These are phyloP conservation scores for Oxyteleia sp. DNA, from an alignment of 2,888 invertebrate genomes.

Conservation along the genomic window DNA sequence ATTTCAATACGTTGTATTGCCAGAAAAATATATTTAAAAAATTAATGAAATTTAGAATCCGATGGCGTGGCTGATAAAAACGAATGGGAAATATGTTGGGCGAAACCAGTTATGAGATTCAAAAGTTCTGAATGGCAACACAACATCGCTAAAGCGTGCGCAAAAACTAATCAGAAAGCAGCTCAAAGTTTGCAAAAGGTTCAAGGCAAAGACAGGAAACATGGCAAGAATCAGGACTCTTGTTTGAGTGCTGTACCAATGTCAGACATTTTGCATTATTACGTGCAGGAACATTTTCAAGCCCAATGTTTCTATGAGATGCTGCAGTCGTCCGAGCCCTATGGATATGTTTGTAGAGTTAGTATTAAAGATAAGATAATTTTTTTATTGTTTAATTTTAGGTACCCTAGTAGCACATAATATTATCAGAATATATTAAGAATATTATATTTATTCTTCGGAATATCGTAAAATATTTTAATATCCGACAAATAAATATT, in stretches of 20 bases:
- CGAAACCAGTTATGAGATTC: conserved; percentile 88
- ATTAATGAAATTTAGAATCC: conserved; percentile 70
- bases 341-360: conserved; percentile 80
- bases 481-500: too few species aligned
- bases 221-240: conserved; percentile 7
- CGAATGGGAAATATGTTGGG: conserved; percentile 89
- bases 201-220: conserved; percentile 20
- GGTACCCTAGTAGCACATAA: too few species aligned
- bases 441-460: too few species aligned
- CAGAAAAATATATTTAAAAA: neutral
- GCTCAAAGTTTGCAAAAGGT: conserved; percentile 14
- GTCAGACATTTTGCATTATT: conserved; percentile 75
- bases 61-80: conserved; percentile 77
- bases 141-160: conserved; percentile 81
- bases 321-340: conserved; percentile 51
- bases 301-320: conserved; percentile 80
- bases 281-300: conserved; percentile 77
- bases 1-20: neutral
- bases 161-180: conserved; percentile 60
- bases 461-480: too few species aligned
- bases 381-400: too few species aligned
- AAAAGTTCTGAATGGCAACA: conserved; percentile 82
- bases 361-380: too few species aligned
- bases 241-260: conserved; percentile 40
- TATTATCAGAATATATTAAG: too few species aligned